Base-by-base conservation (phyloP, 23 tunicate genomes). In the Pegea sp. region DNA sequence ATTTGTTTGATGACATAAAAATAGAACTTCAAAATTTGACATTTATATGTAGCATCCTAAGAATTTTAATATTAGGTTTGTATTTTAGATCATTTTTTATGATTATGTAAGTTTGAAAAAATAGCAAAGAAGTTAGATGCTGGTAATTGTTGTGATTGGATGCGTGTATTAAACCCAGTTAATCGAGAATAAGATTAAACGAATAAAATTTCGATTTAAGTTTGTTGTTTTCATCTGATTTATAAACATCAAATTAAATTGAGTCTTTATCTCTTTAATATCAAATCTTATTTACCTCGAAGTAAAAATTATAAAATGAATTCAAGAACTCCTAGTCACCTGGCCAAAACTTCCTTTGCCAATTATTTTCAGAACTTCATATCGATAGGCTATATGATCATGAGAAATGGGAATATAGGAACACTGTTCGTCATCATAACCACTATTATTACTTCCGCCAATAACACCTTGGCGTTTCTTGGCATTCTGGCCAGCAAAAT, bases 291-390 rank as follows among this genome's bases (percentile, higher is more conserved):
- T n/a, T n/a, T n/a, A n/a, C n/a, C n/a, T n/a, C n/a, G n/a, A n/a
- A n/a, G n/a, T n/a, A n/a, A n/a, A n/a, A n/a, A n/a, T n/a, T n/a
- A n/a, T n/a, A 8, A 38, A 38, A 38, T 8, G 11, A 16, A 38
- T 38, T 38, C 11, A 38, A 16, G 16, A 8, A 38, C 16, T 38
- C 16, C 11, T 38, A 38, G 13, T 8, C 50, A 72, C 93, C 75
- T 81, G 93, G 26, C 93, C 93, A 72, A 86, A 86, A 33, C 96
- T 74, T 29, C 86, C 86, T 50, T 88, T 88, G 5, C 97, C 97
- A 32, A 88, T 88, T 4, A 88, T 70, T 59, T 77, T 76, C 5
- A 88, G 49, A 2, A 88, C 63, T 53, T 88, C 97, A 42, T 88
- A 88, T 23, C 97, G 78, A 60, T 88, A 88, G n/a, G 79, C 51